A percentile compares a stretch with the other conserved stretches of the same genome.
Evolutionary conservation across 2,797 vertebrate genomes (phyloP).

Genomic region (Smutsia temminckii): DNA sequence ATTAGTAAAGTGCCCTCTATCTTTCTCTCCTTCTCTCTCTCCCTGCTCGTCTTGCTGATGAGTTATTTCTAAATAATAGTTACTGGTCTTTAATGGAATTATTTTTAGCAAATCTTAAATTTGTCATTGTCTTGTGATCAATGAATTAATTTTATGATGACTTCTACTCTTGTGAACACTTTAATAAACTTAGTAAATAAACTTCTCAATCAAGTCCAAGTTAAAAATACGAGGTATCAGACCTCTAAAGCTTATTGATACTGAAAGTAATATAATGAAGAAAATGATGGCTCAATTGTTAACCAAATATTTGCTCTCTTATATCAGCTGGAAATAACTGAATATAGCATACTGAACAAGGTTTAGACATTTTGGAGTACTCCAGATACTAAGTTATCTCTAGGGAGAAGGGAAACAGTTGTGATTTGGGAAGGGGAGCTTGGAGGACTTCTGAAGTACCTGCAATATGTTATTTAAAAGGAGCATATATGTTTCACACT

Average conservation of each 20-base stretch:
- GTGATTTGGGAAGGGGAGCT: not conserved
- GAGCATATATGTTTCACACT: not conserved
- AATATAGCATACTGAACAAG: not conserved
- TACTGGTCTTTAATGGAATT: not conserved
- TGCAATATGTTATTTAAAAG: not conserved
- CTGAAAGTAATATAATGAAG: not conserved
- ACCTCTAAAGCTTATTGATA: not conserved
- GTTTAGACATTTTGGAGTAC: not conserved
- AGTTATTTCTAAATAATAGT: not conserved
- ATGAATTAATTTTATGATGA: not conserved
- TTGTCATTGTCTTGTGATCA: not conserved
- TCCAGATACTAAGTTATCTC: not conserved
- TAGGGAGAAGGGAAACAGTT: not conserved
- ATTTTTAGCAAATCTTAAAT: constrained; percentile 23
- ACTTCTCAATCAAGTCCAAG: not conserved
- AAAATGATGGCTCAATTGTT: not conserved
- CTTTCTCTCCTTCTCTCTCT: not conserved
- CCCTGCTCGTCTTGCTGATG: not conserved
- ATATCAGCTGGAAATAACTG: not conserved
- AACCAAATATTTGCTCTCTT: not conserved
- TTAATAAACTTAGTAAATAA: constrained; percentile 27
- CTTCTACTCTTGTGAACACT: not conserved
- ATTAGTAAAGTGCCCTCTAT: not conserved
- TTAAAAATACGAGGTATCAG: not conserved
- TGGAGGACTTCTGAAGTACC: not conserved